Conservation (phyloP, 2,113 vertebrate genomes). For the Penelope pileata region DNA sequence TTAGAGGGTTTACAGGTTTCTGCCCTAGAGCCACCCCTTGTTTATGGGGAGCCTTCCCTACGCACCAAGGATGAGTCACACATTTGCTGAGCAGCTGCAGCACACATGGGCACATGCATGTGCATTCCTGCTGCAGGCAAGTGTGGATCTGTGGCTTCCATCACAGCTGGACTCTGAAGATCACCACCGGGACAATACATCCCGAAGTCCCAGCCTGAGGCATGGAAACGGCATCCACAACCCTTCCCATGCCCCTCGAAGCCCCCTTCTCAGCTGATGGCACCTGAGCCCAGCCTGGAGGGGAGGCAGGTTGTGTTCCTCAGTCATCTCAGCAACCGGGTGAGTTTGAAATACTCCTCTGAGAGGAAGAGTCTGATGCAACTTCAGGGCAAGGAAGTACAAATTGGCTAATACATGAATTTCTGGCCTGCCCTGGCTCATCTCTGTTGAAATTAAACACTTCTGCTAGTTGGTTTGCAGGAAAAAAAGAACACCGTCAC, state of each 20-base stretch:
- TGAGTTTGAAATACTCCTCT: neutral
- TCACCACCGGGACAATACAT: neutral
- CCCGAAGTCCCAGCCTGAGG: neutral
- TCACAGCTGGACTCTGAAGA: neutral
- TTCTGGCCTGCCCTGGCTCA: neutral
- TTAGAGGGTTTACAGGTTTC: neutral
- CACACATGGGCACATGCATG: accelerated
- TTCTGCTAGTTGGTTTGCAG: conserved; percentile 2
- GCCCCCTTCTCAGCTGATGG: neutral
- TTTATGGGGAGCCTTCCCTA: neutral
- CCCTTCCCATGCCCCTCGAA: neutral
- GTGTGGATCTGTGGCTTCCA: too few relatives aligned
- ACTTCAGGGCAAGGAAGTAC: neutral
- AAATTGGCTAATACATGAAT: neutral
- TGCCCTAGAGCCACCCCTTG: accelerated
- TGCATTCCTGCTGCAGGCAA: too few relatives aligned
- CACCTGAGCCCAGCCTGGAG: neutral
- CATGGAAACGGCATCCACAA: neutral
- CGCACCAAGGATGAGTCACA: neutral
- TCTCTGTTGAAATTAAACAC: neutral
- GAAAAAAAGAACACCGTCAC: neutral
- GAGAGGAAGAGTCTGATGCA: neutral
- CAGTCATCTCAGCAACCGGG: neutral
- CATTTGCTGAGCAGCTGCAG: neutral
- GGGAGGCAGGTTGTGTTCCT: neutral